Evolutionary conservation across 2,113 vertebrate genomes (phyloP).

Genomic region (Cochlearius cochlearius): DNA sequence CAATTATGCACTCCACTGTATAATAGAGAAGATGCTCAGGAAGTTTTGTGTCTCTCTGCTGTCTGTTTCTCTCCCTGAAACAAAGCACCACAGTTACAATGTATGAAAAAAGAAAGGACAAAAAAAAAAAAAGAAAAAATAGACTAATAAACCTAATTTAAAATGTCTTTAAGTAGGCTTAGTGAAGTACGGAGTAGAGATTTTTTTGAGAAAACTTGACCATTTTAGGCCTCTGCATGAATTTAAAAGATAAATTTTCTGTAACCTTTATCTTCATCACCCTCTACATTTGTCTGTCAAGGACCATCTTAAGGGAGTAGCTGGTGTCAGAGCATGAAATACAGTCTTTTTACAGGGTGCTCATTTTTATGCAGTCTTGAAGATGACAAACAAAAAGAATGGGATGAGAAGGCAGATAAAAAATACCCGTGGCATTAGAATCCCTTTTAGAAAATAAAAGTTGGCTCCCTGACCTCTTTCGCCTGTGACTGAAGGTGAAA

Average conservation of each 20-base stretch:
- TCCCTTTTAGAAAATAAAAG: background rate
- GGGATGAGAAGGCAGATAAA: background rate
- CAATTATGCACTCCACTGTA: background rate
- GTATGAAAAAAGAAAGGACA: too few relatives aligned
- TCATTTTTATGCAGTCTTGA: background rate
- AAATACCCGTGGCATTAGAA: background rate
- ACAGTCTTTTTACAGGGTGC: background rate
- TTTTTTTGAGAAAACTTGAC: background rate
- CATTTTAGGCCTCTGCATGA: background rate
- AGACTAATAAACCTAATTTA: background rate
- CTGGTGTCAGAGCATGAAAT: background rate
- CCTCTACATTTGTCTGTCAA: background rate
- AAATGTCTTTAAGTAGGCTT: background rate
- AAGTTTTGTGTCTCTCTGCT: background rate
- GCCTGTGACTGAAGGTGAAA: background rate
- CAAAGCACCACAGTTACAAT: background rate
- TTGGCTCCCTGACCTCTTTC: background rate
- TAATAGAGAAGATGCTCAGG: background rate
- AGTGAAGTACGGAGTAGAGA: background rate
- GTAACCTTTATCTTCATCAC: background rate
- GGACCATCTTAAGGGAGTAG: background rate
- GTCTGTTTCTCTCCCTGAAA: background rate
- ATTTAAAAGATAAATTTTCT: background rate
- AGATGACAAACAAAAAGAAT: background rate
- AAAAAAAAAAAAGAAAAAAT: too few relatives aligned